These are phyloP conservation scores for Trinectes maculatus DNA, from an alignment of 2,113 vertebrate genomes.

Conservation along the genomic window DNA sequence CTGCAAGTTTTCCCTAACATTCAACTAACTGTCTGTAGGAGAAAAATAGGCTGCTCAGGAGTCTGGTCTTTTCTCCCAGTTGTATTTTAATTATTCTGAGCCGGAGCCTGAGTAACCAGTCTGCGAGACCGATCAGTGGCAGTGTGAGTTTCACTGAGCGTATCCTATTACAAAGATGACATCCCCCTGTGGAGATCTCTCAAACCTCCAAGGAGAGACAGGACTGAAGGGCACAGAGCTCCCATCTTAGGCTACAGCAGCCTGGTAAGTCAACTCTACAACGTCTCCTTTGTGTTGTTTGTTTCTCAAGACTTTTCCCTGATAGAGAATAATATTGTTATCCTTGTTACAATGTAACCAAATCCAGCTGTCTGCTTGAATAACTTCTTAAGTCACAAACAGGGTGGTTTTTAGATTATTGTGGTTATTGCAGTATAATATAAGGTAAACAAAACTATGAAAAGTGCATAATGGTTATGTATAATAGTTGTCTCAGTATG, in stretches of 20 bases:
- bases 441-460: no score
- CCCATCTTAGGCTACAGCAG: conserved; percentile 21
- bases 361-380: no score
- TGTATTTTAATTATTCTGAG: not conserved
- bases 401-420: no score
- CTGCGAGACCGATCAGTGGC: conserved; percentile 17
- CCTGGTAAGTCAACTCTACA: conserved; percentile 27
- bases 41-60: not conserved
- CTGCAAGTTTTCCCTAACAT: no score
- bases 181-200: conserved; percentile 31
- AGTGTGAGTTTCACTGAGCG: conserved; percentile 67
- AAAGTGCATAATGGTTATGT: no score
- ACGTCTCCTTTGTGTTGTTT: not conserved
- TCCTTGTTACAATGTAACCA: no score
- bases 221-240: conserved; percentile 16
- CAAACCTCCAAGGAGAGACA: conserved; percentile 30
- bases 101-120: conserved; percentile 5
- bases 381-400: no score
- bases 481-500: no score
- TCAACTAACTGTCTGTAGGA: no score
- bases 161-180: conserved; percentile 68
- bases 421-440: no score
- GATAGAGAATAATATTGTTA: no score
- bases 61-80: not conserved
- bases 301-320: not conserved